Evolutionary conservation across 2,113 vertebrate genomes (phyloP), one percentile per base, ranked within the genome.

Genomic region (Odontesthes bonariensis): DNA sequence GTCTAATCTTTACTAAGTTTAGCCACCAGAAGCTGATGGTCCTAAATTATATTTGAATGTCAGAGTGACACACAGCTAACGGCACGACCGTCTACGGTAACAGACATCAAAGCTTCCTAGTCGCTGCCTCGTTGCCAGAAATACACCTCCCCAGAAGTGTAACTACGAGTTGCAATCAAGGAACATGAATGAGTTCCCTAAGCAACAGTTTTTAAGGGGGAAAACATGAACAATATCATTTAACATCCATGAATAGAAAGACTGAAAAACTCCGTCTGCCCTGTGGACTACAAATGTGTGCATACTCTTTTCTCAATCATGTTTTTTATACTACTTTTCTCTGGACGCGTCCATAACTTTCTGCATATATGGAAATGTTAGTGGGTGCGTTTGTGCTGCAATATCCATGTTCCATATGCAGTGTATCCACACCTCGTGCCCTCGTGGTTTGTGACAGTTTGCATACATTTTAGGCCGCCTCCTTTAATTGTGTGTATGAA

Each of bases 401-500:
- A 65, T 40, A 68, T 59, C 59, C 51, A 74, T 69, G 61, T 74
- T 74, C 67, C 40, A 64, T 73, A 64, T 62, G 67, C 40, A 59
- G 51, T n/a, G 46, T 70, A 73, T 73, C 71, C 1, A 38, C 35
- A 38, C 5, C 27, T 76, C n/a, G 27, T n/a, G 19, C 61, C 46
- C 49, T 46, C 87, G 67, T 81, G n/a, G 69, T 67, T 72, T 62
- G 69, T 72, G 71, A 76, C 49, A 53, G 54, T 73, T 58, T 73
- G 60, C 35, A 61, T 60, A 68, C 69, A 70, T 0, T 23, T 65
- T 19, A 66, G 64, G 9, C 47, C 35, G 46, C 42, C 71, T 82
- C 22, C 16, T 52, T 32, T 60, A 13, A 54, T 16, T 67, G 62
- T 67, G 27, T 78, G 44, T 71, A 38, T 69, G 57, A 40, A 69